These are phyloP conservation scores for Xestia xanthographa DNA, from an alignment of 2,888 invertebrate genomes.

Conservation along the genomic window DNA sequence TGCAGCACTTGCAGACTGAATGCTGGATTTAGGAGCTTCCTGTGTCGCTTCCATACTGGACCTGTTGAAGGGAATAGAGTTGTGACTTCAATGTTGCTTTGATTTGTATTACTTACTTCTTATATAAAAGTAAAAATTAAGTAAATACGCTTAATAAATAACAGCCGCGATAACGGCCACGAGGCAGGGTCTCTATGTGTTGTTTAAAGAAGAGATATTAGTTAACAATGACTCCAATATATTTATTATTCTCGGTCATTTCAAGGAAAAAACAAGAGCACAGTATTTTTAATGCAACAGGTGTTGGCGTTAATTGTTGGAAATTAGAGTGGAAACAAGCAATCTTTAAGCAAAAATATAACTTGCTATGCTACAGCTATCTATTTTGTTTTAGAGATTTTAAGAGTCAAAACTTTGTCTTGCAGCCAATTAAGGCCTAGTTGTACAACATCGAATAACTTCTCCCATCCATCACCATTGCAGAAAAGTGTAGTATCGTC, in stretches of 20 bases:
- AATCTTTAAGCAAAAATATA: too few species aligned
- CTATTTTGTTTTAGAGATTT: background rate
- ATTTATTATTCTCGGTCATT: too few species aligned
- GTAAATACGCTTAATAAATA: background rate
- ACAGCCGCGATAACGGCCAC: too few species aligned
- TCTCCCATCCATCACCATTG: background rate
- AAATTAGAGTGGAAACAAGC: too few species aligned
- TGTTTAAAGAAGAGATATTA: too few species aligned
- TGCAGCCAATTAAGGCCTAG: background rate
- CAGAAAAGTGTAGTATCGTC: background rate
- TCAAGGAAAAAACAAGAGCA: too few species aligned
- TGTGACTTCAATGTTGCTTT: background rate
- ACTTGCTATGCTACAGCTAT: too few species aligned
- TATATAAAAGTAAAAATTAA: background rate
- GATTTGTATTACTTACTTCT: background rate
- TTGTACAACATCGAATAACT: background rate
- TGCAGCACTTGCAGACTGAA: constrained; percentile 72
- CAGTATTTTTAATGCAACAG: too few species aligned
- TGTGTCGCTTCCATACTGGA: constrained; percentile 73
- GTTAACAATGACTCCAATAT: too few species aligned
- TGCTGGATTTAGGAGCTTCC: constrained; percentile 73
- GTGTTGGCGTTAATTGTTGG: too few species aligned
- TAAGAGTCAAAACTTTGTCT: background rate
- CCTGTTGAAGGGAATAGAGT: constrained; percentile 62
- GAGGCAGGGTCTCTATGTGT: too few species aligned